Conservation (phyloP, 2,113 vertebrate genomes). For the Actenoides hombroni region DNA sequence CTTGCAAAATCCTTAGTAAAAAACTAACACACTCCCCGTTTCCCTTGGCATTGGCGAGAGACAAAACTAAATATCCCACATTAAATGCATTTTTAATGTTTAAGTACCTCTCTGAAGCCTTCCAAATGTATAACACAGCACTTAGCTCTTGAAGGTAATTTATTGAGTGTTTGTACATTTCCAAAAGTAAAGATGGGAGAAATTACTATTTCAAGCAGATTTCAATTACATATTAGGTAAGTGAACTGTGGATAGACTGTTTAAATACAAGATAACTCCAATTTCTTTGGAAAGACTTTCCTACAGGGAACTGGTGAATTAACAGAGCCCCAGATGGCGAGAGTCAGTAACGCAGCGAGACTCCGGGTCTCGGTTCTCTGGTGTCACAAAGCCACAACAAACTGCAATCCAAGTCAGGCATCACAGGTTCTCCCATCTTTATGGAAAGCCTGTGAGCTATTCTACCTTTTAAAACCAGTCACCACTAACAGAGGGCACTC, state of each 20-base stretch:
- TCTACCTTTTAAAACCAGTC: background rate
- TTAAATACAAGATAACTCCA: background rate
- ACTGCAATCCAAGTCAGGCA: background rate
- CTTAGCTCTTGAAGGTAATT: background rate
- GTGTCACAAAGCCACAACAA: background rate
- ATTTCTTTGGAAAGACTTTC: background rate
- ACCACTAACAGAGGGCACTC: background rate
- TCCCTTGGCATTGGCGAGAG: fast-evolving
- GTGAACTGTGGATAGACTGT: background rate
- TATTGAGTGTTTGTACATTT: background rate
- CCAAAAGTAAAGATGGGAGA: background rate
- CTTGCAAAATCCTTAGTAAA: background rate
- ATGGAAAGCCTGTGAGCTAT: background rate
- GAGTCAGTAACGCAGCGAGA: fast-evolving
- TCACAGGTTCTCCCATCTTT: fast-evolving
- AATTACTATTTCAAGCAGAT: background rate
- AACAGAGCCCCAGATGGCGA: background rate
- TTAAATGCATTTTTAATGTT: background rate
- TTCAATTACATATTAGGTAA: background rate
- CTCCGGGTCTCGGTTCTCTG: fast-evolving
- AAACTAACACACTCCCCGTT: background rate
- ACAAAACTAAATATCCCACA: background rate
- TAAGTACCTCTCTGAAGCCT: background rate
- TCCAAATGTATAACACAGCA: background rate
- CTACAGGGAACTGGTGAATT: background rate